Conservation (phyloP, 2,797 vertebrate genomes). For the Esox lucius region DNA sequence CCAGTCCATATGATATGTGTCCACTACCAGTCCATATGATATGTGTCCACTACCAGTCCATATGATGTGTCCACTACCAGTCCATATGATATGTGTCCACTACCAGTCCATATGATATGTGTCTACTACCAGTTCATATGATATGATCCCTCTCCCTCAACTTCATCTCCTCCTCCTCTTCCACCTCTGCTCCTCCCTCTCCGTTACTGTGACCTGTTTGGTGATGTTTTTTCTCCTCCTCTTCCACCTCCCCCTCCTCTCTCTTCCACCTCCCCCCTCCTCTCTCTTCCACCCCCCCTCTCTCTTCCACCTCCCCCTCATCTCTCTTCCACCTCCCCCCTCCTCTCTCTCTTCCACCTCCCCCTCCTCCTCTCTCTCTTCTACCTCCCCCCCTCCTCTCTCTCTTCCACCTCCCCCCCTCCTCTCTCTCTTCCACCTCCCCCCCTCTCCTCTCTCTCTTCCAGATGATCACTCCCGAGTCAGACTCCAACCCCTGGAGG, state of each 20-base stretch:
- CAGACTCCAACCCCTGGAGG: conserved; percentile 92
- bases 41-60: too few species aligned
- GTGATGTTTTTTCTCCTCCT: neutral
- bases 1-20: too few species aligned
- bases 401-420: conserved; percentile 57
- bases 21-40: too few species aligned
- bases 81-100: too few species aligned
- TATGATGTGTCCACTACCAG: too few species aligned
- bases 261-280: conserved; percentile 6
- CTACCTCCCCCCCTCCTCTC: conserved; percentile 26
- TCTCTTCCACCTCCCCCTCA: conserved; percentile 14
- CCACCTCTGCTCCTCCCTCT: too few species aligned
- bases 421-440: conserved; percentile 61
- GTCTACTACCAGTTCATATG: too few species aligned
- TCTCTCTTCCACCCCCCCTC: conserved; percentile 15
- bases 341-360: conserved; percentile 15
- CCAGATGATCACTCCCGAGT: conserved; percentile 98
- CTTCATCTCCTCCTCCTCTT: too few species aligned
- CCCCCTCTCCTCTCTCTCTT: conserved; percentile 63
- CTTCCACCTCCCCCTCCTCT: neutral
- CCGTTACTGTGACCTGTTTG: too few species aligned
- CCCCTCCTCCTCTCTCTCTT: conserved; percentile 28
- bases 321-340: conserved; percentile 10
- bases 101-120: too few species aligned
- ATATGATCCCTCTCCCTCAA: too few species aligned